phyloP scores from a whole-genome alignment of 2,113 vertebrate genomes.

The Mystacornis crossleyi region DNA sequence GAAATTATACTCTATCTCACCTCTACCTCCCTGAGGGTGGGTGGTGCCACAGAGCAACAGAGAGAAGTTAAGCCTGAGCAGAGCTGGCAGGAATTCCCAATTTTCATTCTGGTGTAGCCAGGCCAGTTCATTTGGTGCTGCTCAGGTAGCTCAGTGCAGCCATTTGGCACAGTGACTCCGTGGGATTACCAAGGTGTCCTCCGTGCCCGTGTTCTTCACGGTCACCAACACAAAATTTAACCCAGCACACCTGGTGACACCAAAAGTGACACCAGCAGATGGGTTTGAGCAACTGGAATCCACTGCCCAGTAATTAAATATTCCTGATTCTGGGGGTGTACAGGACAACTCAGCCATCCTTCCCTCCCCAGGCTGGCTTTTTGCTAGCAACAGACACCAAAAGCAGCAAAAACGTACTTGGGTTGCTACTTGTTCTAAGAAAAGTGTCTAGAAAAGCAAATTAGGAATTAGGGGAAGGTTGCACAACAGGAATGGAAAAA shows the following conservation, averaged over 20 bases:
- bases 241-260: too few species aligned
- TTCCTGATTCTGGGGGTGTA: neutral
- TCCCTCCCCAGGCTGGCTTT: neutral
- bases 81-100: neutral
- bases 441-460: neutral
- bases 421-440: neutral
- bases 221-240: neutral
- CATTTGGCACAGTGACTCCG: neutral
- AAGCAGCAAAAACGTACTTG: neutral
- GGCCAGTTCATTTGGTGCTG: neutral
- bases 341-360: neutral
- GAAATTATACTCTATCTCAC: neutral
- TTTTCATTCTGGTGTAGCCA: neutral
- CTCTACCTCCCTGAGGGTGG: neutral
- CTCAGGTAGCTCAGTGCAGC: neutral
- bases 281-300: neutral
- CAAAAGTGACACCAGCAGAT: neutral
- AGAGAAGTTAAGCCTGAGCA: neutral
- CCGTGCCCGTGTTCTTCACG: neutral
- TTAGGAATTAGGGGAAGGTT: neutral
- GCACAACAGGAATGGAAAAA: neutral
- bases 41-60: neutral
- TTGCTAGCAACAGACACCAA: neutral
- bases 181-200: neutral
- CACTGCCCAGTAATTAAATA: fast-evolving